A percentile compares a stretch with the other conserved stretches of the same genome.
phyloP scores from a whole-genome alignment of 2,888 invertebrate species.

The Tridacna crocea region DNA sequence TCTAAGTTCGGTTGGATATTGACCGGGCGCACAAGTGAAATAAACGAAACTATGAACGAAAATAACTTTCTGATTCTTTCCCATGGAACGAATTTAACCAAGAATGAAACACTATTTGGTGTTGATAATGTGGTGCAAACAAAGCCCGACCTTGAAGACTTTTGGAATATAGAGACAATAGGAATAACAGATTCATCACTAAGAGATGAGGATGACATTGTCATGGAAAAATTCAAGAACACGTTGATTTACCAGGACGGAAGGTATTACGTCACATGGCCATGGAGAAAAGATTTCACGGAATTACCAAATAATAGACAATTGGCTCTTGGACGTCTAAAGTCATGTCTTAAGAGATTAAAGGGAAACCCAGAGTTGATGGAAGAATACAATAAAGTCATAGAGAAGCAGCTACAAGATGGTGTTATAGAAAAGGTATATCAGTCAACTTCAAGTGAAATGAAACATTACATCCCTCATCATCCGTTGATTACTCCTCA shows the following conservation, averaged over 20 bases:
- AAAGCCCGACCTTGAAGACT: slow-evolving; percentile 38
- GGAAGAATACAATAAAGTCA: neutral
- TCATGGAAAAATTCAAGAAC: slow-evolving; percentile 19
- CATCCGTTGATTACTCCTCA: slow-evolving; percentile 23
- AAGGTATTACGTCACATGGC: slow-evolving; percentile 34
- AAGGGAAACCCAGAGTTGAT: slow-evolving; percentile 10
- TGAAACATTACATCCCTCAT: slow-evolving; percentile 29
- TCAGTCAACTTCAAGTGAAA: too few relatives aligned
- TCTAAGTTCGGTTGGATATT: slow-evolving; percentile 27
- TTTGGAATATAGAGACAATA: slow-evolving; percentile 36
- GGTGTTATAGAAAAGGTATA: neutral
- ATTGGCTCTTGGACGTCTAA: slow-evolving; percentile 34
- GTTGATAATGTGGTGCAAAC: slow-evolving; percentile 22
- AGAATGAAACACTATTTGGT: neutral
- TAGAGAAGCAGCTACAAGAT: neutral
- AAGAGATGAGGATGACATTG: slow-evolving; percentile 10
- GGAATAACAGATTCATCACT: slow-evolving; percentile 16
- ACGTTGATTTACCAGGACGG: slow-evolving; percentile 23
- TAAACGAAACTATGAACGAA: neutral
- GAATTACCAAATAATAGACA: slow-evolving; percentile 29
- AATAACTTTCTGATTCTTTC: slow-evolving; percentile 20
- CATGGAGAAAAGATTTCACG: slow-evolving; percentile 36
- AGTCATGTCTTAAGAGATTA: slow-evolving; percentile 25
- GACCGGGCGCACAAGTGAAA: slow-evolving; percentile 1
- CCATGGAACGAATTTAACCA: slow-evolving; percentile 13